Percentiles rank a stretch among this genome's conserved stretches.
Conservation (phyloP, 2,888 invertebrate genomes). For the Pollenia labialis region DNA sequence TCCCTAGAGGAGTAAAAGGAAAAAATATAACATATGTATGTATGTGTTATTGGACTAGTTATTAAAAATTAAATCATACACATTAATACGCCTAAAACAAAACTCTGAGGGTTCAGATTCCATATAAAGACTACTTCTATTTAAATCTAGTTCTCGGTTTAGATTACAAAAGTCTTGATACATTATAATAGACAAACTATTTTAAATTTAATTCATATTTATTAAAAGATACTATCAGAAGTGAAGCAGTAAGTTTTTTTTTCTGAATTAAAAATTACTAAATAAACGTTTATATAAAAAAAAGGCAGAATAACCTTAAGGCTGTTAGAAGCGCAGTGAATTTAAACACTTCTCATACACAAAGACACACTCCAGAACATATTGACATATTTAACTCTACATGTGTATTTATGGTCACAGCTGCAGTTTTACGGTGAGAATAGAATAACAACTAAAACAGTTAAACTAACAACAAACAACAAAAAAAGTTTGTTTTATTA, state of each 20-base stretch:
- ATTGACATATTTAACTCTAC: conserved; percentile 28
- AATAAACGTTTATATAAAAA: background rate
- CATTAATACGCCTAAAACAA: no score
- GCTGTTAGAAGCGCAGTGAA: conserved; percentile 20
- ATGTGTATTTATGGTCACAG: conserved; percentile 23
- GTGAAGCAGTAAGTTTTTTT: background rate
- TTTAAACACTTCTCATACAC: conserved; percentile 9
- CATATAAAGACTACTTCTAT: no score
- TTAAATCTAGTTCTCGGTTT: no score
- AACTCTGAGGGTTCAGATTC: no score
- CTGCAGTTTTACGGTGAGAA: conserved; percentile 16
- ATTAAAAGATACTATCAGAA: background rate
- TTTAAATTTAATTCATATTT: background rate
- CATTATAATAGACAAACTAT: background rate
- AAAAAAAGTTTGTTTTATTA: background rate
- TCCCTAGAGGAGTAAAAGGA: no score
- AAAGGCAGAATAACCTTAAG: conserved; percentile 15
- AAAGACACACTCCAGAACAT: background rate
- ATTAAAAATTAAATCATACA: no score
- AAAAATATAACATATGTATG: no score
- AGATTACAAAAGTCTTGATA: no score
- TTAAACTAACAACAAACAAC: conserved; percentile 12
- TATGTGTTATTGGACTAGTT: no score
- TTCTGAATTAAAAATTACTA: no score
- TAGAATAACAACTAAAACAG: conserved; percentile 7